Percentiles rank a stretch among this genome's conserved stretches.
Evolutionary conservation across 2,113 vertebrate species (phyloP).

Genomic region (Mustela nigripes): DNA sequence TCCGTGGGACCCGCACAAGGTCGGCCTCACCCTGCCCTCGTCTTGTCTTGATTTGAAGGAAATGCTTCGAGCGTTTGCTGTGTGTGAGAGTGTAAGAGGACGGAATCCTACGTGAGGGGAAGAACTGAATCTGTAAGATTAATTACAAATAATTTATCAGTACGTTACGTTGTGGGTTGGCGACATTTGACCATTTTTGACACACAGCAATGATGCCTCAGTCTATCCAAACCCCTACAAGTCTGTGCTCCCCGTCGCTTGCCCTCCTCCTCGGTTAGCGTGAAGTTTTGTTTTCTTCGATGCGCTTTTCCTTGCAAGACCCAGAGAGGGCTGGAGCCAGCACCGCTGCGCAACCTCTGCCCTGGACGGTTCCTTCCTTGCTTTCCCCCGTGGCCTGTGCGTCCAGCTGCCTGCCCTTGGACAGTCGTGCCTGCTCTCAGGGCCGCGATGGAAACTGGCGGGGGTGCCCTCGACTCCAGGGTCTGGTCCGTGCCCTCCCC

Average conservation of each 20-base stretch:
- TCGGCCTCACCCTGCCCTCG: fast-evolving
- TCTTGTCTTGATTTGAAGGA: not conserved
- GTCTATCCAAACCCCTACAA: fast-evolving
- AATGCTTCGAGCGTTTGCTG: not conserved
- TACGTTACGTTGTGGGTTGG: not conserved
- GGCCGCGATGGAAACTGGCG: fast-evolving
- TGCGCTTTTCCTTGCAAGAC: not conserved
- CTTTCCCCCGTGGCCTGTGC: too few relatives aligned
- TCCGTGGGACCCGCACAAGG: not conserved
- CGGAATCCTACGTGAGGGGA: not conserved
- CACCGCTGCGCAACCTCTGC: too few relatives aligned
- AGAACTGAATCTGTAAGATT: not conserved
- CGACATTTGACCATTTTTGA: not conserved
- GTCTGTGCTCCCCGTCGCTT: fast-evolving
- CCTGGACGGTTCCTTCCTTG: not conserved
- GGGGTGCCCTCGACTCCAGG: fast-evolving
- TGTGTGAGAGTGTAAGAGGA: not conserved
- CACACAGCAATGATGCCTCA: fast-evolving
- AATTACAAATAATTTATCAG: not conserved
- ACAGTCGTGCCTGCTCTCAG: not conserved
- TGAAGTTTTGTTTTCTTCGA: not conserved
- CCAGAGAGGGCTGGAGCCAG: not conserved
- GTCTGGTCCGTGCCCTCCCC: not conserved
- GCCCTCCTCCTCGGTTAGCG: not conserved
- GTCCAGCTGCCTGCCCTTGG: fast-evolving